phyloP scores from a whole-genome alignment of 2,888 invertebrate genomes.

The Clistopyga incitator region DNA sequence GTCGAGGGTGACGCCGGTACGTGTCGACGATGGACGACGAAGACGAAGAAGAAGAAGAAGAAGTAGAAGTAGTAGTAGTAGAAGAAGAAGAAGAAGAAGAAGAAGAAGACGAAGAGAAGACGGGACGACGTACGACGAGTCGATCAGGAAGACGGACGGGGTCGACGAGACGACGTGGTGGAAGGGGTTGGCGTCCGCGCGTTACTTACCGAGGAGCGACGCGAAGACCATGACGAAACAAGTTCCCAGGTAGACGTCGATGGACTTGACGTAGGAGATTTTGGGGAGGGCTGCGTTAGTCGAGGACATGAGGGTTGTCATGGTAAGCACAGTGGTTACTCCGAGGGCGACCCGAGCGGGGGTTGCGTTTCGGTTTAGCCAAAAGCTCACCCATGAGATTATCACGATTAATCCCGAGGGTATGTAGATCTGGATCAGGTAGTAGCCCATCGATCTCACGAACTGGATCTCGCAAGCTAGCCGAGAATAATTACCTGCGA shows the following conservation, averaged over 20 bases:
- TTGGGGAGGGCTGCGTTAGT: slow-evolving; percentile 98
- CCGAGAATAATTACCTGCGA: slow-evolving; percentile 97
- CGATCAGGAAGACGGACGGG: slow-evolving; percentile 43
- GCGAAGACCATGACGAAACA: slow-evolving; percentile 99
- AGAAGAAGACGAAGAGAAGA: slow-evolving; percentile 43
- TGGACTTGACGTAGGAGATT: slow-evolving; percentile 98
- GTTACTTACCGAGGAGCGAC: slow-evolving; percentile 94
- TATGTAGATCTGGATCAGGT: slow-evolving; percentile 99
- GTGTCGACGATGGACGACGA: slow-evolving; percentile 55
- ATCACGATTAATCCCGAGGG: slow-evolving; percentile 98
- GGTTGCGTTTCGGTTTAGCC: slow-evolving; percentile 97
- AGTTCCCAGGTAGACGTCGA: slow-evolving; percentile 98
- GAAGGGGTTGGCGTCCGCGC: slow-evolving; percentile 66
- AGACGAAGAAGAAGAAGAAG: slow-evolving; percentile 31
- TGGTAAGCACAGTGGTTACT: slow-evolving; percentile 98
- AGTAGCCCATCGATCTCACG: slow-evolving; percentile 99
- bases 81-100: no score
- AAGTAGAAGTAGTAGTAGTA: slow-evolving; percentile 42
- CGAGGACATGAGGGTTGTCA: slow-evolving; percentile 99
- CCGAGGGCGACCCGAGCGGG: slow-evolving; percentile 97
- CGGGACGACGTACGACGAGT: slow-evolving; percentile 37
- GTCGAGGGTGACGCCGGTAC: slow-evolving; percentile 36
- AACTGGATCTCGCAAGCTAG: slow-evolving; percentile 98
- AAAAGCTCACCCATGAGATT: slow-evolving; percentile 98
- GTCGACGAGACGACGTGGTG: slow-evolving; percentile 32